Conservation (phyloP, 2,113 vertebrate species). For the Eonycteris spelaea region DNA sequence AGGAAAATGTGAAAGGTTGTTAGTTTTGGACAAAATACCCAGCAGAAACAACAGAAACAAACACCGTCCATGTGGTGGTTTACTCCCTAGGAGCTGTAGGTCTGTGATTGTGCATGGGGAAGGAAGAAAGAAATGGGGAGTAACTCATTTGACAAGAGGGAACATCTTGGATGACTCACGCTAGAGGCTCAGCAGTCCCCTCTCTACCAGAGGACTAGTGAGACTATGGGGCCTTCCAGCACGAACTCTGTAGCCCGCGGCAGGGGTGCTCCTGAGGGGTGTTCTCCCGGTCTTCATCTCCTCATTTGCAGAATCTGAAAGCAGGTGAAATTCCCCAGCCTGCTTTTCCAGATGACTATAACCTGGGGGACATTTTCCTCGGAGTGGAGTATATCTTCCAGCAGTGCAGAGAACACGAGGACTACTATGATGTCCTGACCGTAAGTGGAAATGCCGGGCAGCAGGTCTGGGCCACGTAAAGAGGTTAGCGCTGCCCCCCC, state of each 20-base stretch:
- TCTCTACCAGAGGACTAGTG: too few relatives aligned
- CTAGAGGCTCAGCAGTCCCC: neutral
- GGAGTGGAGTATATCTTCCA: conserved; percentile 91
- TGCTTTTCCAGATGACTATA: conserved; percentile 84
- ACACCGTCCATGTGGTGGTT: neutral
- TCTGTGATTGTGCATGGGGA: neutral
- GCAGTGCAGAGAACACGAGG: conserved; percentile 82
- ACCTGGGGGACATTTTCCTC: conserved; percentile 93
- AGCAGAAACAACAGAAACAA: neutral
- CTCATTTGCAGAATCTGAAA: conserved; percentile 83
- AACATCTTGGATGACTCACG: neutral
- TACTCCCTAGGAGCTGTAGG: neutral
- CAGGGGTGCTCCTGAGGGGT: neutral
- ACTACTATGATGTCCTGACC: conserved; percentile 84
- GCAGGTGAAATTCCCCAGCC: conserved; percentile 87
- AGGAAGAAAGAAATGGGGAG: neutral
- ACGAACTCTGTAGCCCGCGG: neutral
- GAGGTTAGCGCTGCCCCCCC: rapidly evolving
- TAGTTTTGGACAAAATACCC: neutral
- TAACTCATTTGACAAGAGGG: neutral
- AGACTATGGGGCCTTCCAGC: neutral
- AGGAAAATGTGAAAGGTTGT: neutral
- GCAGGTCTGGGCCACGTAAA: neutral
- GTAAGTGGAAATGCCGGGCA: conserved; percentile 78
- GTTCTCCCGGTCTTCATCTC: neutral